phyloP scores from a whole-genome alignment of 2,113 vertebrate species.

The Lanius collurio region DNA sequence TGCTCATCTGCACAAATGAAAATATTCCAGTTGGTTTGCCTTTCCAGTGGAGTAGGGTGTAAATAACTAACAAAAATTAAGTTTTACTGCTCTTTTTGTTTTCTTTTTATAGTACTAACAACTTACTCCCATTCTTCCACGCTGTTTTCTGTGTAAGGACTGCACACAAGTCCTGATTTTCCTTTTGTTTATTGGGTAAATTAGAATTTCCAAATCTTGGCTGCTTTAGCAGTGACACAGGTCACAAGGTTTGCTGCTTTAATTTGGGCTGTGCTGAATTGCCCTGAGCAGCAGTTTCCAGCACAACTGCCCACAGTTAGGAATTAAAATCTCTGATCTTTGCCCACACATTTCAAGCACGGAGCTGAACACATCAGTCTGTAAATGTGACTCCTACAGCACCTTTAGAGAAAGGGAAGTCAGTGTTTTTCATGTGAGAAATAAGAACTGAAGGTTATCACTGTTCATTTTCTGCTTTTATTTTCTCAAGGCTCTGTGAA shows the following conservation, averaged over 20 bases:
- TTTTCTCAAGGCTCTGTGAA: background rate
- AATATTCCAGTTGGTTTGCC: background rate
- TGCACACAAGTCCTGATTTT: background rate
- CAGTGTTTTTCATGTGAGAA: background rate
- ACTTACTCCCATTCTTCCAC: fast-evolving
- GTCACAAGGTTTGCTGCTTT: background rate
- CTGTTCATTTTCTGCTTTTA: background rate
- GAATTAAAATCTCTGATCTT: background rate
- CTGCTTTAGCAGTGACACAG: background rate
- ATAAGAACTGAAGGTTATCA: background rate
- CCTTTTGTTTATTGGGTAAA: background rate
- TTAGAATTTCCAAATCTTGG: background rate
- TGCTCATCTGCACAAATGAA: background rate
- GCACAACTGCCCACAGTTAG: too few relatives aligned
- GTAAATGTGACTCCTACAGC: background rate
- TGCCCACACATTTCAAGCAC: fast-evolving
- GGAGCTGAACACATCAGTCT: background rate
- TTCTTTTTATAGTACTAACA: background rate
- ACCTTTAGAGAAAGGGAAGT: background rate
- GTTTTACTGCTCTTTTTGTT: background rate
- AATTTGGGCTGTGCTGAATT: background rate
- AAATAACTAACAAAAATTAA: background rate
- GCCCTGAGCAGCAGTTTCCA: background rate
- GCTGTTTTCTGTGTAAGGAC: fast-evolving
- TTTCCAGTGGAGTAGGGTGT: background rate